Percentiles rank a stretch among this genome's conserved stretches.
Evolutionary conservation across 2,797 vertebrate species (phyloP).

Genomic region (Vespertilio murinus): DNA sequence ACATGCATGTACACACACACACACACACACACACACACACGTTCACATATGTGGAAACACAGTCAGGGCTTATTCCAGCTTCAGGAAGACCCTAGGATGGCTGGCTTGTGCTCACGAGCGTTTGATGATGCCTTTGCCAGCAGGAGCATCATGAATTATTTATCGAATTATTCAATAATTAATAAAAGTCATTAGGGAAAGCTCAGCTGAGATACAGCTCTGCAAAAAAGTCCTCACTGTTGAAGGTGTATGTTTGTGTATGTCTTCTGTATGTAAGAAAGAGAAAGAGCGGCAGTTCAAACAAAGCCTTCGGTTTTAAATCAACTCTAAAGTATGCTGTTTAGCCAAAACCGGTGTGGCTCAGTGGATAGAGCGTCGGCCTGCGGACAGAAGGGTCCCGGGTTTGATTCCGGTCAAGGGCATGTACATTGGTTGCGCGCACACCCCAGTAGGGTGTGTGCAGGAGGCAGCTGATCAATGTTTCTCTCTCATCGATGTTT

Average conservation of each 20-base stretch:
- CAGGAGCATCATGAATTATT: constrained; percentile 79
- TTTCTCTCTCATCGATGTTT: no score
- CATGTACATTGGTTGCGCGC: no score
- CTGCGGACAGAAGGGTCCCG: no score
- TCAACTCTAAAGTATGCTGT: background rate
- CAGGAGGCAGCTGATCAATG: no score
- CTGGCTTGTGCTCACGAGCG: background rate
- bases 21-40: background rate
- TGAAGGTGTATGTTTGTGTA: background rate
- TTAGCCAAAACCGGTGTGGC: no score
- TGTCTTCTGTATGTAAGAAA: background rate
- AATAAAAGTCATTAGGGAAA: constrained; percentile 75
- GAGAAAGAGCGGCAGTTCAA: background rate
- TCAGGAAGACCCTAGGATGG: background rate
- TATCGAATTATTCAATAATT: constrained; percentile 82
- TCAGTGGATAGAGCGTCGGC: no score
- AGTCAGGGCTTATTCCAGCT: background rate
- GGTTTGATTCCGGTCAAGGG: no score
- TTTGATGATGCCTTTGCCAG: constrained; percentile 56
- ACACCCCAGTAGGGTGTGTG: no score
- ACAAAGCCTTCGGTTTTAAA: background rate
- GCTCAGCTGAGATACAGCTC: constrained; percentile 55
- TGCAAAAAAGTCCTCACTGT: constrained; percentile 7
- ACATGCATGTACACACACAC: background rate
- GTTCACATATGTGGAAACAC: background rate